A percentile compares a stretch with the other conserved stretches of the same genome.
Evolutionary conservation across 2,113 vertebrate species (phyloP).

Genomic region (Macrotis lagotis): DNA sequence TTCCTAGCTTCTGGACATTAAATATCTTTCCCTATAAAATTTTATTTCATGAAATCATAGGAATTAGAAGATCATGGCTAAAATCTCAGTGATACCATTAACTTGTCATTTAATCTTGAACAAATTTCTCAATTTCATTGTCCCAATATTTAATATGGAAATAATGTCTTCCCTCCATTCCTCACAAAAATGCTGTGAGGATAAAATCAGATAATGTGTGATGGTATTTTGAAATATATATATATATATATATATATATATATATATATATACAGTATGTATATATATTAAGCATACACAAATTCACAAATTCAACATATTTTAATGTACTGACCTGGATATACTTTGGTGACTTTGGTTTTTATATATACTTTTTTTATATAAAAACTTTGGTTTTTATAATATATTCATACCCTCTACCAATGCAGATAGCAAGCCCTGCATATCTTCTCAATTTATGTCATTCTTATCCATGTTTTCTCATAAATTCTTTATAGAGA

Average conservation of each 20-base stretch:
- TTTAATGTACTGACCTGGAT: slow-evolving; percentile 22
- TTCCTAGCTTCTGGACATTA: background rate
- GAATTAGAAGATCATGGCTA: background rate
- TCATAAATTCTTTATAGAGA: too few relatives aligned
- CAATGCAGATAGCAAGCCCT: too few relatives aligned
- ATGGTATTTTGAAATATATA: slow-evolving; percentile 13
- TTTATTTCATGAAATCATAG: background rate
- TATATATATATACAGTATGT: too few relatives aligned
- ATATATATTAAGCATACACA: too few relatives aligned
- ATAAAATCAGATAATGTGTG: slow-evolving; percentile 47
- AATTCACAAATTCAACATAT: slow-evolving; percentile 57
- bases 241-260: too few relatives aligned
- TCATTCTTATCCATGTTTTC: too few relatives aligned
- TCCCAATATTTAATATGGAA: background rate
- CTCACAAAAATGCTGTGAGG: background rate
- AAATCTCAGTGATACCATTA: background rate
- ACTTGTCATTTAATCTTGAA: background rate
- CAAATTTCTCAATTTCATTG: background rate
- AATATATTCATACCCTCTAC: too few relatives aligned
- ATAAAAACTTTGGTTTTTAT: too few relatives aligned
- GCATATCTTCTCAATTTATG: too few relatives aligned
- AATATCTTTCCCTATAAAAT: background rate
- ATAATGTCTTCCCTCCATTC: background rate
- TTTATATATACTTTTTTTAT: too few relatives aligned
- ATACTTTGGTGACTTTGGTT: background rate